Percentiles rank a stretch among this genome's conserved stretches.
These are phyloP conservation scores for Coracias cyanogaster DNA, from an alignment of 2,797 vertebrate species.

Conservation along the genomic window DNA sequence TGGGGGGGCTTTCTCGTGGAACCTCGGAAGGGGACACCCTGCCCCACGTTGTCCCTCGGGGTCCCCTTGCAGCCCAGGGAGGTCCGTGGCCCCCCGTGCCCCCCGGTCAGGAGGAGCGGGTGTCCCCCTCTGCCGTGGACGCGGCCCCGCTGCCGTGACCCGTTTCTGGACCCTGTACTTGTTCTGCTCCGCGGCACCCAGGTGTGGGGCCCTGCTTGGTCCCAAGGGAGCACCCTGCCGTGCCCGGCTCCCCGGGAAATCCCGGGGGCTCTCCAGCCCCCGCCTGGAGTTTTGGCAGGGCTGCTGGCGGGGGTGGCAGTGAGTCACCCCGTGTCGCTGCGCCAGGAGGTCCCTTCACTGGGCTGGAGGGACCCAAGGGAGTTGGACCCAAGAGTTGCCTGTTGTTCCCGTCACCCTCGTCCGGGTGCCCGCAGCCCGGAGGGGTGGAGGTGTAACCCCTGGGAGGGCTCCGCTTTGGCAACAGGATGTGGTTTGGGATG, in stretches of 20 bases:
- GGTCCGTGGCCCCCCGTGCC: accelerated
- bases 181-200: not conserved
- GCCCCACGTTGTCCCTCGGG: accelerated
- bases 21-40: not conserved
- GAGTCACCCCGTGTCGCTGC: not conserved
- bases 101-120: not conserved
- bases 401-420: accelerated
- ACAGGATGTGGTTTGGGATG: constrained; percentile 49
- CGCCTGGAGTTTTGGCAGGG: not conserved
- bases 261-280: constrained; percentile 7
- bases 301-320: not conserved
- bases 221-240: not conserved
- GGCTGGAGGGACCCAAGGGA: not conserved
- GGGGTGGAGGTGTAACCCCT: not conserved
- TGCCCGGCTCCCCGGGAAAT: not conserved
- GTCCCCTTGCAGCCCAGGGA: not conserved
- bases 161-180: not conserved
- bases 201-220: not conserved
- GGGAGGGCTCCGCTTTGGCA: not conserved
- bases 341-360: accelerated
- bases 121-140: not conserved
- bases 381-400: accelerated
- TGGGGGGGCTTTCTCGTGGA: not conserved
- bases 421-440: not conserved
- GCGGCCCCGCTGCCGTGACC: not conserved